Evolutionary conservation across 2,797 vertebrate species (phyloP), one percentile per base, ranked within the genome.

Genomic region (Brachymystax lenok): DNA sequence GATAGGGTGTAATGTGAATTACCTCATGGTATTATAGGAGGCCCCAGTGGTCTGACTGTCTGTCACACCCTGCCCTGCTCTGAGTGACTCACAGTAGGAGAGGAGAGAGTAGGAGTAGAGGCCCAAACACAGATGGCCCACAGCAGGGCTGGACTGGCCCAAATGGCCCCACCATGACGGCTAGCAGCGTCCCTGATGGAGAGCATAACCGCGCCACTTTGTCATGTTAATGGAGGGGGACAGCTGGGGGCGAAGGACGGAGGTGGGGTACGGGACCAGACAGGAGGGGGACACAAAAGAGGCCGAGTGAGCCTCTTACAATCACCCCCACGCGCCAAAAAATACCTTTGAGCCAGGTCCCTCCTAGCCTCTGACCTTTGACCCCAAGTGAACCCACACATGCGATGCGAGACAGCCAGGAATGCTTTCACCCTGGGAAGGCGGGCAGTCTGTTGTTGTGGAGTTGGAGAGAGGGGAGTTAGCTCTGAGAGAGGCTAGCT

Each of bases 151-250:
- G 69, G 50, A 30, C 61, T 33, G 35, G 12, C 8, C 78, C 83
- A 83, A 74, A 80, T 80, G 84, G 81, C 71, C 80, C 72, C 52
- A 61, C 61, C 82, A 61, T 76, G 75, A 81, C 75, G 61, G 77
- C 79, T 87, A 64, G 56, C 78, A 75, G 79, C 50, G 78, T 80
- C 76, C 79, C 51, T 75, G 35, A 35, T 76, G 71, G 40, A 69
- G 79, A 40, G 73, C 69, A 66, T 69, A 50, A 76, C 71, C 30
- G 69, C 73, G 69, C 64, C 80, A 74, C 84, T 85, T 89, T 88
- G 85, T 89, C 82, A 89, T 89, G 88, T 66, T 89, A 89, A 89
- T 89, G 70, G 24, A 0, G 40, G 69, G 52, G 81, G 79, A 84
- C 88, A 88, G 86, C 88, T 89, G 10, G 40, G 71, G 40, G 40